Conservation (phyloP, 37 sponge, comb jelly and placozoan species). For the Ianthella basta region DNA sequence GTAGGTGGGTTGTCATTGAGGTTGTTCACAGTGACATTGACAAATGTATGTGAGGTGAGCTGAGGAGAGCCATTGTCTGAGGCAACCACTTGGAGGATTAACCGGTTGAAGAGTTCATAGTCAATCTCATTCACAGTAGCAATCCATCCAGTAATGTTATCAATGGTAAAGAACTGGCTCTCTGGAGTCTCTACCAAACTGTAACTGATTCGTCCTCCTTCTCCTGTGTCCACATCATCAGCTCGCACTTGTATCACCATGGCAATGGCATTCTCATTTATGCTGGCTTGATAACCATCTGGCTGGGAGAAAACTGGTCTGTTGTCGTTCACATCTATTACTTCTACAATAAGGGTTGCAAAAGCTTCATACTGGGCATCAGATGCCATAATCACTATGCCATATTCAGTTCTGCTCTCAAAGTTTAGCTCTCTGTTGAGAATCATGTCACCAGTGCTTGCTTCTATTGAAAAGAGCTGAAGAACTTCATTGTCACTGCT, state of each 20-base stretch:
- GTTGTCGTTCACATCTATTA: slow-evolving; percentile 62
- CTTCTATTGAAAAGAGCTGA: slow-evolving; percentile 32
- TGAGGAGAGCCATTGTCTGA: slow-evolving; percentile 44
- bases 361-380: slow-evolving; percentile 1
- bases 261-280: slow-evolving; percentile 43
- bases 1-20: slow-evolving; percentile 68
- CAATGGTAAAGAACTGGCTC: slow-evolving; percentile 33
- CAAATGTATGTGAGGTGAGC: slow-evolving; percentile 5
- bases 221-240: slow-evolving; percentile 55
- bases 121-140: slow-evolving; percentile 43
- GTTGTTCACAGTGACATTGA: slow-evolving; percentile 45
- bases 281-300: slow-evolving; percentile 28
- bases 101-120: slow-evolving; percentile 30
- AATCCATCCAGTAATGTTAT: slow-evolving; percentile 48
- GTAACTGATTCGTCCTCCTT: slow-evolving; percentile 45
- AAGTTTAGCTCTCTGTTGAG: slow-evolving; percentile 44
- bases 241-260: slow-evolving; percentile 44
- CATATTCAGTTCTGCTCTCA: slow-evolving; percentile 36
- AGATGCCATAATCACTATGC: slow-evolving; percentile 22
- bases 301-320: slow-evolving; percentile 39
- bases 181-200: neutral
- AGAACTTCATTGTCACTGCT: neutral
- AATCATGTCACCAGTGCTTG: slow-evolving; percentile 40
- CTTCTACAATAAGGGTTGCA: slow-evolving; percentile 28
- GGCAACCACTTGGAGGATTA: slow-evolving; percentile 41